Evolutionary conservation across 2,797 vertebrate species (phyloP).

Genomic region (Decapterus maruadsi): DNA sequence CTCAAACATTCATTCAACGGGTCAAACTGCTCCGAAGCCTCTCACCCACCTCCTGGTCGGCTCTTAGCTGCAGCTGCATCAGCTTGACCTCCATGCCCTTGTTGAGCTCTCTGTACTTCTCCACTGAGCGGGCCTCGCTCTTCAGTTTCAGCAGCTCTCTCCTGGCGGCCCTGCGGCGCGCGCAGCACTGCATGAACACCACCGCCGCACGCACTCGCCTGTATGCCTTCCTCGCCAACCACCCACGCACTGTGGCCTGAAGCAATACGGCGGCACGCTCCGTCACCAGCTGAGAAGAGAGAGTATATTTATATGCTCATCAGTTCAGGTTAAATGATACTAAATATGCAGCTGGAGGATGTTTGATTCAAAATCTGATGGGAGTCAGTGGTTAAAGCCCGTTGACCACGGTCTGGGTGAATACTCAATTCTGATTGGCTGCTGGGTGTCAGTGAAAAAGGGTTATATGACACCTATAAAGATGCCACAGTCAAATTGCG

Average conservation of each 20-base stretch:
- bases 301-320: background rate
- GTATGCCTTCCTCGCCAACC: constrained; percentile 79
- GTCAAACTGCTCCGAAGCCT: background rate
- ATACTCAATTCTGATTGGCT: too few relatives aligned
- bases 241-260: constrained; percentile 83
- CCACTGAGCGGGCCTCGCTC: constrained; percentile 82
- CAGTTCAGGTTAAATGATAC: background rate
- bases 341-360: too few relatives aligned
- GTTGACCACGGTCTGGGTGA: background rate
- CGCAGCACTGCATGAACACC: constrained; percentile 87
- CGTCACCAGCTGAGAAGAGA: constrained; percentile 66
- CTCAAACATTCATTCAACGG: background rate
- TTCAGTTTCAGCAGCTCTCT: constrained; percentile 82
- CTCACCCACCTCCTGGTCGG: constrained; percentile 82
- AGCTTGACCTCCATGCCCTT: constrained; percentile 88
- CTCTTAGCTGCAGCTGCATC: constrained; percentile 86
- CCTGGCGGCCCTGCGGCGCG: constrained; percentile 81
- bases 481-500: too few relatives aligned
- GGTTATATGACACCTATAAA: too few relatives aligned
- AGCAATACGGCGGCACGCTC: constrained; percentile 77
- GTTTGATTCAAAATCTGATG: background rate
- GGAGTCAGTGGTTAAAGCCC: background rate
- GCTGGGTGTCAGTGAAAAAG: too few relatives aligned
- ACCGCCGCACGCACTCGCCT: constrained; percentile 65
- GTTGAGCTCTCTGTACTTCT: constrained; percentile 87